A percentile compares a stretch with the other conserved stretches of the same genome.
Conservation (phyloP, 2,888 invertebrate species). For the Xylota segnis region DNA sequence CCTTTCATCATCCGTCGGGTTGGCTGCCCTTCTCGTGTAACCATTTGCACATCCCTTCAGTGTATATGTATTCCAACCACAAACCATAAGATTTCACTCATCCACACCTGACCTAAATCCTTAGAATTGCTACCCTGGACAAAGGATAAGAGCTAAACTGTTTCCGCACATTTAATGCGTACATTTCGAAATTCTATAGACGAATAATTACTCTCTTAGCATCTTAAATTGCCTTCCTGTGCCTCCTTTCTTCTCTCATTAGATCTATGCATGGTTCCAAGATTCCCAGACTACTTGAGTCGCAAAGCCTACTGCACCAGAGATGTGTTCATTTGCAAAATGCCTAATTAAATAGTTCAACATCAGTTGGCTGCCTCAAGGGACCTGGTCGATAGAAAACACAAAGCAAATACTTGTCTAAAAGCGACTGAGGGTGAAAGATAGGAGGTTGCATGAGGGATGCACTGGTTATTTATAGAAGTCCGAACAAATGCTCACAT, state of each 20-base stretch:
- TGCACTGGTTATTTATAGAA: conserved; percentile 14
- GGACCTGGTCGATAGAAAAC: conserved; percentile 15
- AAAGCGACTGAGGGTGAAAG: not conserved
- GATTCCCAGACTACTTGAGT: conserved; percentile 30
- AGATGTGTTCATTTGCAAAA: conserved; percentile 30
- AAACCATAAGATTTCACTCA: not conserved
- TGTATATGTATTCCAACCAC: not conserved
- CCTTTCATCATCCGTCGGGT: not conserved
- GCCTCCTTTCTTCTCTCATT: conserved; percentile 11
- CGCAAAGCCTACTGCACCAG: conserved; percentile 23
- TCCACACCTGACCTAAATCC: conserved; percentile 27
- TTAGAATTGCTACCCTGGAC: conserved; percentile 4
- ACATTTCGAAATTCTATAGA: conserved; percentile 33
- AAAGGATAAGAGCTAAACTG: conserved; percentile 2
- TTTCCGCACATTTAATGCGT: conserved; percentile 46
- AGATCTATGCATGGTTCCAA: conserved; percentile 6
- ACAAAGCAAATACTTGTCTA: conserved; percentile 8
- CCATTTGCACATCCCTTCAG: not conserved
- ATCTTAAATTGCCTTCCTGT: conserved; percentile 30
- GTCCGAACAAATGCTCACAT: not conserved
- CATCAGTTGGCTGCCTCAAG: conserved; percentile 9
- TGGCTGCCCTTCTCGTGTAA: not conserved
- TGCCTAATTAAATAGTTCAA: conserved; percentile 29
- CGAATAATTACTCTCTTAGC: conserved; percentile 45
- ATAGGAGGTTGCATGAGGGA: not conserved